Evolutionary conservation across 2,797 vertebrate species (phyloP), one percentile per base, ranked within the genome.

Genomic region (Mormyrops boulengeri): DNA sequence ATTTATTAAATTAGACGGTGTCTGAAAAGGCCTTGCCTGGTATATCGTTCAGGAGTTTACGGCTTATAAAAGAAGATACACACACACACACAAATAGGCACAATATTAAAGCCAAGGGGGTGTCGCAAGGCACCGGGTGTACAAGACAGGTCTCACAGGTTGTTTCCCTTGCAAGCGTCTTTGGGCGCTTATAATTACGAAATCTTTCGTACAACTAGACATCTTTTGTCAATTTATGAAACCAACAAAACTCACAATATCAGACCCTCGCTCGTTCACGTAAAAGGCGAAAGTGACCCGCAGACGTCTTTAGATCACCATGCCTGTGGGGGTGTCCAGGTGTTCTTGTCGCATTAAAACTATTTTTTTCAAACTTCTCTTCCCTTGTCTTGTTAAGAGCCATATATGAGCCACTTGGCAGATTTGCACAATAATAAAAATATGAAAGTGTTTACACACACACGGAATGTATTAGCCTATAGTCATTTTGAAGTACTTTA

Each of bases 11-110:
- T 85, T 44, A 30, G 53, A 55, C 6, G 53, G 4, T 22, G 30
- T 82, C 30, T 80, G 84, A 53, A 52, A 89, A 26, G 22, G 62
- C 52, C 69, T 55, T 50, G 26, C 2, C 22, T 77, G 88, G 69
- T 82, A 41, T 89, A 85, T 89, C 77, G 38, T 89, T 84, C 22
- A 60, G 80, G 53, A 85, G 11, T 22, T 60, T 49, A 88, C 9
- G 44, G 49, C 11, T 93, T 95, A 94, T 92, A 93, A 91, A 92
- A 92, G 91, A 93, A 94, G 92, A 69, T 7, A 52, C 19, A 82
- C 34, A 77, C 30, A 77, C 34, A 38, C 73, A 82, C 66, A 49
- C 47, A 91, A 93, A 94, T 90, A 92, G 91, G 93, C 93, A 90
- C 95, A 91, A 91, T 89, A 91, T 95, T 95, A 82, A n/a, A n/a